Conservation (phyloP, 2,797 vertebrate species). For the Anomalospiza imberbis region DNA sequence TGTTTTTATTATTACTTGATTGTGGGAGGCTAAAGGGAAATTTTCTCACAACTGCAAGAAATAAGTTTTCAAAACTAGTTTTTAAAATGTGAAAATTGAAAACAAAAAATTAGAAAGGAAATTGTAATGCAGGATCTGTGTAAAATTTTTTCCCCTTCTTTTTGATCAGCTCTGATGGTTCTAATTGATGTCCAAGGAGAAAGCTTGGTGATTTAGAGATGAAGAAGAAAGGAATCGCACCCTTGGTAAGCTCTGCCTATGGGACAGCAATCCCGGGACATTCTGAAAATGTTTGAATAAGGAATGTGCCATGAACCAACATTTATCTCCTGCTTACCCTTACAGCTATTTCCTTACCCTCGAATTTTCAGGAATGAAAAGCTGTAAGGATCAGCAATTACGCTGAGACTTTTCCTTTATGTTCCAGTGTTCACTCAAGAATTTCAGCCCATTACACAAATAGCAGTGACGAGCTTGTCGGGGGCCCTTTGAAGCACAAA, state of each 20-base stretch:
- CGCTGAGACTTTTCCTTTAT: neutral
- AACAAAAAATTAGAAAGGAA: neutral
- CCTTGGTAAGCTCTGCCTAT: neutral
- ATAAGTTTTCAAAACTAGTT: neutral
- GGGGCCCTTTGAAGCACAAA: neutral
- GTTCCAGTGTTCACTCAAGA: neutral
- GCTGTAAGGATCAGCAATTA: neutral
- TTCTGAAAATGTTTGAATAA: neutral
- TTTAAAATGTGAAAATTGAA: neutral
- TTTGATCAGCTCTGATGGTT: neutral
- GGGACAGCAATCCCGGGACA: neutral
- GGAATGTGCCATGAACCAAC: neutral
- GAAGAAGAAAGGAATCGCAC: neutral
- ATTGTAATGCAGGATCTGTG: neutral
- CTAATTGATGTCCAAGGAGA: neutral
- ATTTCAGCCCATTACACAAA: neutral
- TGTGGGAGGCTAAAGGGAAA: neutral
- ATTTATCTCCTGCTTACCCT: neutral
- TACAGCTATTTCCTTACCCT: neutral
- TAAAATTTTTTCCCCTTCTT: neutral
- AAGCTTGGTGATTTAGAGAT: neutral
- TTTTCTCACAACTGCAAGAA: neutral
- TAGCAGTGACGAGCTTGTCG: neutral
- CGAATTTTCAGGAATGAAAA: neutral
- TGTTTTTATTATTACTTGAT: neutral